Conservation (phyloP, 1,140 invertebrate species). For the Trichomalopsis sarcophagae region DNA sequence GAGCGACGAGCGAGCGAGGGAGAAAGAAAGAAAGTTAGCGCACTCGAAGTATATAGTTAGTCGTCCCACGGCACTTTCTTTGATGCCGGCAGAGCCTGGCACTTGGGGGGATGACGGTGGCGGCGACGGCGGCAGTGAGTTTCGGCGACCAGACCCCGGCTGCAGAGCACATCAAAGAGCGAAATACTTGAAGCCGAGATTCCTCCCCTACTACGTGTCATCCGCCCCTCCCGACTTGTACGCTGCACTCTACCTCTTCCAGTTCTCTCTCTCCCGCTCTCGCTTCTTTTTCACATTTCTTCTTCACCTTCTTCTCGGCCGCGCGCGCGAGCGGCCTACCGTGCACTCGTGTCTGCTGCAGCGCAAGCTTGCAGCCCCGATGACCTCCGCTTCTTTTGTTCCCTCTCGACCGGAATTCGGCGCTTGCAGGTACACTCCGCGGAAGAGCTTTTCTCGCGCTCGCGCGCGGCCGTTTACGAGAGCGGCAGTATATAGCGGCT, state of each 20-base stretch:
- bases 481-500: background rate
- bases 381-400: conserved; percentile 68
- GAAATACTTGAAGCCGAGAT: conserved; percentile 73
- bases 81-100: conserved; percentile 66
- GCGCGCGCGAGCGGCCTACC: background rate
- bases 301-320: background rate
- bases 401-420: conserved; percentile 55
- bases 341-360: too few species aligned
- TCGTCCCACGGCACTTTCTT: conserved; percentile 71
- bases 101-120: conserved; percentile 61
- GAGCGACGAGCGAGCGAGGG: background rate
- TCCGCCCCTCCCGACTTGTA: conserved; percentile 46
- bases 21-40: conserved; percentile 60
- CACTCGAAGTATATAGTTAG: conserved; percentile 62
- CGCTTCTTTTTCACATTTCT: conserved; percentile 31
- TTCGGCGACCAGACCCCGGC: conserved; percentile 59
- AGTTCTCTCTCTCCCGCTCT: background rate
- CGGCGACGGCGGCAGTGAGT: conserved; percentile 52
- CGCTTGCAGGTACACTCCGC: conserved; percentile 25
- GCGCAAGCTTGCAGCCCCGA: conserved; percentile 55
- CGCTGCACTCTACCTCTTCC: conserved; percentile 29
- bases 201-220: conserved; percentile 58
- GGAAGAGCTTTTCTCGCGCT: background rate
- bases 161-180: conserved; percentile 71
- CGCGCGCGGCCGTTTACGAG: background rate